Conservation (phyloP, 2,797 vertebrate genomes). For the Balearica regulorum region DNA sequence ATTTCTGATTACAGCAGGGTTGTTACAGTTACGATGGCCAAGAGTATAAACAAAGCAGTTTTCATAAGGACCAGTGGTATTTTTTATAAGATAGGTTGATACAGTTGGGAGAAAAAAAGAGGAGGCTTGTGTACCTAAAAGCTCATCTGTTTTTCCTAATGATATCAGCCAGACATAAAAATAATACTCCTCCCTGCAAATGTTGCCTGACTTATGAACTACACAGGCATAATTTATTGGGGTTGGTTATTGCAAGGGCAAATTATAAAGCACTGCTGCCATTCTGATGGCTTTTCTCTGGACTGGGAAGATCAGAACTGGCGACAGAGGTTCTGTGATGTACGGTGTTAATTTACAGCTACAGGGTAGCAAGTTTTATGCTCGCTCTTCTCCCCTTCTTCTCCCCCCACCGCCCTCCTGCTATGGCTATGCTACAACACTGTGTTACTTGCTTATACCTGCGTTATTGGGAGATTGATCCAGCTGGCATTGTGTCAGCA, state of each 20-base stretch:
- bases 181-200: background rate
- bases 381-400: background rate
- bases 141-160: background rate
- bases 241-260: background rate
- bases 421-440: background rate
- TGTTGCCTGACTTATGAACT: background rate
- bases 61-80: background rate
- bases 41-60: background rate
- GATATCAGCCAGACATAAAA: background rate
- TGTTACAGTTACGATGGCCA: background rate
- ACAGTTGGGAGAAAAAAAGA: background rate
- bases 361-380: background rate
- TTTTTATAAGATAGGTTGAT: background rate
- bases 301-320: background rate
- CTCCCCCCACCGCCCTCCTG: background rate
- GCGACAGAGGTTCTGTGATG: background rate
- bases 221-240: background rate
- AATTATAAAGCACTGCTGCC: background rate
- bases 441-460: rapidly evolving
- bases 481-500: background rate
- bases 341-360: background rate
- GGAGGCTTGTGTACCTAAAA: background rate
- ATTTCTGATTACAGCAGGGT: background rate
- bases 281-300: background rate
- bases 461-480: background rate